Conservation (phyloP, 2,113 vertebrate species). For the Saccopteryx leptura region DNA sequence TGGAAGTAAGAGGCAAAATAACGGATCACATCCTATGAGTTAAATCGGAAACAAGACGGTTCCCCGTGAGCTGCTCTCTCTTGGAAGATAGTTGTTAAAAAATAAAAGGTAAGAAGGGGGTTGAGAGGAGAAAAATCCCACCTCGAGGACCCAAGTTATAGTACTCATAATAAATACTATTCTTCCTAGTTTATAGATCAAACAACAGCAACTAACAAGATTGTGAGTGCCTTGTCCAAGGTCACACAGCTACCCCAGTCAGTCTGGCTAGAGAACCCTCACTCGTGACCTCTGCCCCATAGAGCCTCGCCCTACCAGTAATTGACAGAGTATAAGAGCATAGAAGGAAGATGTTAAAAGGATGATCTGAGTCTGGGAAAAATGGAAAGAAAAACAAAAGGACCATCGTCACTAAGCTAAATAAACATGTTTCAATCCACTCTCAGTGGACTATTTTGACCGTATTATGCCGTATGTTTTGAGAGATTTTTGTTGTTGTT, state of each 20-base stretch:
- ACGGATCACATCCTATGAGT: not conserved
- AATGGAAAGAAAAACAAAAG: not conserved
- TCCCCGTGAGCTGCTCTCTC: not conserved
- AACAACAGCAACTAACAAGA: not conserved
- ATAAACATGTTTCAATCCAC: not conserved
- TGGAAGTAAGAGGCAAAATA: not conserved
- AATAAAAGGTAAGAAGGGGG: not conserved
- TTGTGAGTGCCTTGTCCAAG: not conserved
- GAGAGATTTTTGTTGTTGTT: not conserved
- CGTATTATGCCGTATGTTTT: not conserved
- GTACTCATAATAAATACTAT: too few species aligned
- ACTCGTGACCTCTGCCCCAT: not conserved
- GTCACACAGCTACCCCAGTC: not conserved
- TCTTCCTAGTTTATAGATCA: not conserved
- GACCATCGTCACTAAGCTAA: not conserved
- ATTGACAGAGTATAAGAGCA: not conserved
- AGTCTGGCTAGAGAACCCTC: not conserved
- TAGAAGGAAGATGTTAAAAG: not conserved
- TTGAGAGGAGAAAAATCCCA: not conserved
- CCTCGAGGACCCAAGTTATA: not conserved
- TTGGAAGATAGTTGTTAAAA: not conserved
- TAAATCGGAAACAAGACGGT: not conserved
- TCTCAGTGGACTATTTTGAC: not conserved
- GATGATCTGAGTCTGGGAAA: not conserved
- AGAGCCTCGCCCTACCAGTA: not conserved